Evolutionary conservation across 2,797 vertebrate species (phyloP).

Genomic region (Okamejei kenojei): DNA sequence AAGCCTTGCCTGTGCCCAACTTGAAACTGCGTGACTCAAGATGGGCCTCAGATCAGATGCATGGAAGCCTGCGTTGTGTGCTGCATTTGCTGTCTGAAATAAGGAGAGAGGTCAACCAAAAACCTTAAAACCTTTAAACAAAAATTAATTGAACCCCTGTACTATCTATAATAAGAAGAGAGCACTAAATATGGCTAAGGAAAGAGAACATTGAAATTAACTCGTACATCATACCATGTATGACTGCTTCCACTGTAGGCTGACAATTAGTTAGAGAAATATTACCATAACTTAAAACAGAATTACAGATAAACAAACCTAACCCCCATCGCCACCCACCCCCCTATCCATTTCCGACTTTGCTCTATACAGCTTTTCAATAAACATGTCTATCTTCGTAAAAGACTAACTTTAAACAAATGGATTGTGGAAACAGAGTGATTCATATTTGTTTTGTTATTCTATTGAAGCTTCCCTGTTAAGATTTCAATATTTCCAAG

Average conservation of each 20-base stretch:
- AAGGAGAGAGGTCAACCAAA: not conserved
- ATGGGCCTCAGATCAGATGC: not conserved
- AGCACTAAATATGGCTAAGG: not conserved
- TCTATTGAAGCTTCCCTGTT: not conserved
- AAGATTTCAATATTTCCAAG: not conserved
- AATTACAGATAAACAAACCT: not conserved
- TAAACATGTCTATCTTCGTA: not conserved
- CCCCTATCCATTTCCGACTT: not conserved
- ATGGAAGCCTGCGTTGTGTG: not conserved
- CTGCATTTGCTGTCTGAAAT: not conserved
- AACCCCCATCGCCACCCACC: too few species aligned
- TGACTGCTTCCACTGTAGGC: not conserved
- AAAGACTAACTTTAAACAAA: not conserved
- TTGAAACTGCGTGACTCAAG: not conserved
- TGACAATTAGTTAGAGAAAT: not conserved
- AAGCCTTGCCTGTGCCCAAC: not conserved
- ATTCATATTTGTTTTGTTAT: not conserved
- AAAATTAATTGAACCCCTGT: not conserved
- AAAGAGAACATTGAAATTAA: not conserved
- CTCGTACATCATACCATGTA: not conserved
- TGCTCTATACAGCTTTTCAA: not conserved
- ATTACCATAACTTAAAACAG: not conserved
- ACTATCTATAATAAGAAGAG: not conserved
- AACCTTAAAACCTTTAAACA: not conserved
- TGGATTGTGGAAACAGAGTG: not conserved